Conservation (phyloP, 2,797 vertebrate genomes). For the Labeo calbasu region DNA sequence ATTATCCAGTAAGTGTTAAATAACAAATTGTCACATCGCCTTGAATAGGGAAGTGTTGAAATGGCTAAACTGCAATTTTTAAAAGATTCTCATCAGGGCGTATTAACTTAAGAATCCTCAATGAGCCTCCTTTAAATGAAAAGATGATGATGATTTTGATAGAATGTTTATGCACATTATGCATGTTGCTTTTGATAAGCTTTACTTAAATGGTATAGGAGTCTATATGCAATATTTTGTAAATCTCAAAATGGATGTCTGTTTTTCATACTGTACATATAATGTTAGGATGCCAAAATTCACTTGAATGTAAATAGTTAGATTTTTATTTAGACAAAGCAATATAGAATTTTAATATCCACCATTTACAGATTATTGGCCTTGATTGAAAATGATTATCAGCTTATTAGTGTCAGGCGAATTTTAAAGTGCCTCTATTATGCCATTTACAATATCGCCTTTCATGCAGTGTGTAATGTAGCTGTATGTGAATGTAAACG, state of each 20-base stretch:
- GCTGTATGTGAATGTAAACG: too few relatives aligned
- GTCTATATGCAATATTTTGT: not conserved
- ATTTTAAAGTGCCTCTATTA: too few relatives aligned
- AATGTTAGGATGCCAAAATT: not conserved
- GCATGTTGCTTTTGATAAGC: conserved; percentile 19
- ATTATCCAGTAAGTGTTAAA: conserved; percentile 46
- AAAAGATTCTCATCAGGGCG: conserved; percentile 44
- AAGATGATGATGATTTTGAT: conserved; percentile 49
- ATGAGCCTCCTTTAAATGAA: conserved; percentile 28
- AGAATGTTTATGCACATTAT: conserved; percentile 25
- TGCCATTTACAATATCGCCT: too few relatives aligned
- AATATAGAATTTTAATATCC: not conserved
- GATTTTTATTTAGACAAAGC: not conserved
- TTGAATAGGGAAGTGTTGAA: conserved; percentile 22
- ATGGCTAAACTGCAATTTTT: conserved; percentile 51
- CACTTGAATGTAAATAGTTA: not conserved
- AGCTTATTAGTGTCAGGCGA: not conserved
- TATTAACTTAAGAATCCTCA: conserved; percentile 36
- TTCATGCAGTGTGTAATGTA: too few relatives aligned
- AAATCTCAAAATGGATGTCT: not conserved
- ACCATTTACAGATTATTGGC: not conserved
- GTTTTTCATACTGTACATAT: not conserved
- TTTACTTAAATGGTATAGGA: not conserved
- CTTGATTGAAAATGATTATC: not conserved
- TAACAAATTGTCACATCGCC: conserved; percentile 16